Evolutionary conservation across 2,113 vertebrate species (phyloP).

Genomic region (Salminus brasiliensis): DNA sequence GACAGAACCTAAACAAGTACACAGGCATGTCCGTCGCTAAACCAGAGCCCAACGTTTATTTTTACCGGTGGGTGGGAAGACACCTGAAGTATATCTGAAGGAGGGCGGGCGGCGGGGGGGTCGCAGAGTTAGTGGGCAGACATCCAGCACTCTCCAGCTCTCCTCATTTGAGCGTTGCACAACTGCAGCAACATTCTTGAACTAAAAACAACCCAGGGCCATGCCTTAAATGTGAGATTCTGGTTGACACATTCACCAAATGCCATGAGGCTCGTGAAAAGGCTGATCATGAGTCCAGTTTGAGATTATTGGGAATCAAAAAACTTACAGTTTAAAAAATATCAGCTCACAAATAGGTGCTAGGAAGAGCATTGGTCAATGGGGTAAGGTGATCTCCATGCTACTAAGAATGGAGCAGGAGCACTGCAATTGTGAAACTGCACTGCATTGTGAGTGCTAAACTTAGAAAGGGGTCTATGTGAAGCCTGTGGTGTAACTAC

Average conservation of each 20-base stretch:
- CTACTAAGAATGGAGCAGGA: not conserved
- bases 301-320: not conserved
- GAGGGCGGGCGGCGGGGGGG: not conserved
- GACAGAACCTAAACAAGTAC: conserved; percentile 33
- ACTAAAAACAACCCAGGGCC: conserved; percentile 2
- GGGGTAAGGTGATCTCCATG: conserved; percentile 17
- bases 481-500: too few relatives aligned
- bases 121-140: not conserved
- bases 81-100: conserved; percentile 33
- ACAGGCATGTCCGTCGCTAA: conserved; percentile 36
- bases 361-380: not conserved
- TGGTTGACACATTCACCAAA: not conserved
- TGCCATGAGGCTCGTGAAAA: not conserved
- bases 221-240: not conserved
- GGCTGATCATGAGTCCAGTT: not conserved
- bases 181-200: conserved; percentile 1
- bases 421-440: not conserved
- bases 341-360: not conserved
- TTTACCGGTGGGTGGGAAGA: conserved; percentile 46
- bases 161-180: conserved; percentile 23
- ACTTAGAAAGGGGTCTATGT: not conserved
- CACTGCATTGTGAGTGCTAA: not conserved
- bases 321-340: not conserved
- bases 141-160: conserved; percentile 1
- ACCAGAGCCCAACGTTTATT: conserved; percentile 34